These are phyloP conservation scores for Thaleichthys pacificus DNA, from an alignment of 2,797 vertebrate species.

Conservation along the genomic window DNA sequence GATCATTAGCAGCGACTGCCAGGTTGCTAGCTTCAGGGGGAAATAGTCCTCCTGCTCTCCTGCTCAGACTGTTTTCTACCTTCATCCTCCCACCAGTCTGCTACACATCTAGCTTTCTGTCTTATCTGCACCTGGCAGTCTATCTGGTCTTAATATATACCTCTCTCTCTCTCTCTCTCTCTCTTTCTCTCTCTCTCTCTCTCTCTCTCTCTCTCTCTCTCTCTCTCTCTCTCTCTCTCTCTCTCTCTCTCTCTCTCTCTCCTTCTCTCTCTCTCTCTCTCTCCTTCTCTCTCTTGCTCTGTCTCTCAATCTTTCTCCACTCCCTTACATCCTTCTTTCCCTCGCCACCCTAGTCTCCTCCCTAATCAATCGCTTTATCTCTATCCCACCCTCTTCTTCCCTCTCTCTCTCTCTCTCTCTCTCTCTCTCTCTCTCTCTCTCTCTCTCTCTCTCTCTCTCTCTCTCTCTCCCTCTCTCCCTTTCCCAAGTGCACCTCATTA, in stretches of 20 bases:
- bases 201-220: background rate
- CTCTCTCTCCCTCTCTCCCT: background rate
- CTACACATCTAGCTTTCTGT: too few relatives aligned
- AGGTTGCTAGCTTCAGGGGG: background rate
- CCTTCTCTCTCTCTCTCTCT: too few relatives aligned
- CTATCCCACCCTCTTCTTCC: too few relatives aligned
- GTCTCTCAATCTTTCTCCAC: background rate
- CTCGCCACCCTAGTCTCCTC: background rate
- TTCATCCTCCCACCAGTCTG: too few relatives aligned
- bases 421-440: background rate
- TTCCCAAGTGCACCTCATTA: too few relatives aligned
- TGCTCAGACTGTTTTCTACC: too few relatives aligned
- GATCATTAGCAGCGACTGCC: slow-evolving; percentile 9
- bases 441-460: background rate
- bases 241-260: background rate
- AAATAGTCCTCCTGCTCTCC: too few relatives aligned
- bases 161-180: background rate
- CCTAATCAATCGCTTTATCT: background rate
- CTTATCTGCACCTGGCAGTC: too few relatives aligned
- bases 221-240: too few relatives aligned
- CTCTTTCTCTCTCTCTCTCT: too few relatives aligned
- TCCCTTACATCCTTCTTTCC: background rate
- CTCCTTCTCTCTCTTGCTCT: background rate
- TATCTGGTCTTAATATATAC: too few relatives aligned
- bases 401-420: background rate